Evolutionary conservation across 2,888 invertebrate species (phyloP).

Genomic region (Ophion slaviceki): DNA sequence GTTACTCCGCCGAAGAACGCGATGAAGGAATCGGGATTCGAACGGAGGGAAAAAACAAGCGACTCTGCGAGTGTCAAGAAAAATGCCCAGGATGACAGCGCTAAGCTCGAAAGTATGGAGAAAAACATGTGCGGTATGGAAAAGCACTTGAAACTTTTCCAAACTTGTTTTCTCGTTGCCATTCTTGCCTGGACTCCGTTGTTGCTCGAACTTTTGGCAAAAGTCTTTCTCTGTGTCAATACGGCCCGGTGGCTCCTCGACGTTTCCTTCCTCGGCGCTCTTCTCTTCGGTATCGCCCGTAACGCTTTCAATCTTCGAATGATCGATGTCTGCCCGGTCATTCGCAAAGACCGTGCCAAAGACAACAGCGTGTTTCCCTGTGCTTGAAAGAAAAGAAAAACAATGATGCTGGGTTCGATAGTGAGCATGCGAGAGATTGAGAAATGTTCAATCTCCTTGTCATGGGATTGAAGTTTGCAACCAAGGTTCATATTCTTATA

Average conservation of each 20-base stretch:
- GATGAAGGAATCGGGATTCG: not conserved
- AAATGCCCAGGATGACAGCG: not conserved
- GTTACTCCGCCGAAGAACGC: not conserved
- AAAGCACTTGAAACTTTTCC: slow-evolving; percentile 66
- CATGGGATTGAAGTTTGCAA: no score
- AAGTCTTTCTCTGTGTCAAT: slow-evolving; percentile 72
- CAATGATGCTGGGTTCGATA: not conserved
- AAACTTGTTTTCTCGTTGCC: slow-evolving; percentile 70
- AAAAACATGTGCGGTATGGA: slow-evolving; percentile 61
- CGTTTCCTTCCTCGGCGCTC: slow-evolving; percentile 70
- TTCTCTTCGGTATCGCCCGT: slow-evolving; percentile 70
- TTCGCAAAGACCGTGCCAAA: slow-evolving; percentile 57
- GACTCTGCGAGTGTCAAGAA: not conserved
- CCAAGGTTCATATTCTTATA: no score
- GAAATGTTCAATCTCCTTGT: no score
- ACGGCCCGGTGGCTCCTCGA: slow-evolving; percentile 73
- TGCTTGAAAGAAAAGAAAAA: slow-evolving; percentile 51
- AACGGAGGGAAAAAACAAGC: not conserved
- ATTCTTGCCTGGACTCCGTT: slow-evolving; percentile 77
- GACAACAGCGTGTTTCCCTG: slow-evolving; percentile 72
- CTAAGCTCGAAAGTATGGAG: slow-evolving; percentile 48
- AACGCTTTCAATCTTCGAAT: slow-evolving; percentile 74
- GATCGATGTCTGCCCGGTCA: slow-evolving; percentile 66
- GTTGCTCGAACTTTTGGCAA: slow-evolving; percentile 71
- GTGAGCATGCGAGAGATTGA: no score